Percentiles rank a stretch among this genome's conserved stretches.
These are phyloP conservation scores for Castor canadensis DNA, from an alignment of 2,113 vertebrate species.

Conservation along the genomic window DNA sequence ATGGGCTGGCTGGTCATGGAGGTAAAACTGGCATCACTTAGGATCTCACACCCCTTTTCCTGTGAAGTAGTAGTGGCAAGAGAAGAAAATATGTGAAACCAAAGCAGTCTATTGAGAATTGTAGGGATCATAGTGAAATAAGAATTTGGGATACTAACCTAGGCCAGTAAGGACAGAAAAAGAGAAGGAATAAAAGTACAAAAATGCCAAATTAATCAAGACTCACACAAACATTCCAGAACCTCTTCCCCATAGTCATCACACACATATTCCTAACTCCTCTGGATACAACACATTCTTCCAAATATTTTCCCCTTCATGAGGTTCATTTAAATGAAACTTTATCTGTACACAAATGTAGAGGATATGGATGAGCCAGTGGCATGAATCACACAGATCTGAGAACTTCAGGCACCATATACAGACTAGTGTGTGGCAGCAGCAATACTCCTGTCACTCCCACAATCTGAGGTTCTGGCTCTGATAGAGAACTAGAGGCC, in stretches of 20 bases:
- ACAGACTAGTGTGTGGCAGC: background rate
- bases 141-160: background rate
- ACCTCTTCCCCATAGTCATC: background rate
- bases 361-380: background rate
- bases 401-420: background rate
- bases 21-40: background rate
- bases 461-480: background rate
- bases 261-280: background rate
- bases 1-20: background rate
- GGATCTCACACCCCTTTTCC: background rate
- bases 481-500: background rate
- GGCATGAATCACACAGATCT: background rate
- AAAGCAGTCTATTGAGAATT: background rate
- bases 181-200: background rate
- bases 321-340: background rate
- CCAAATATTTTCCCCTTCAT: background rate
- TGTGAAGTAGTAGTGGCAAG: background rate
- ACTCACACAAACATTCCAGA: background rate
- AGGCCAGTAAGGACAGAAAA: background rate
- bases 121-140: background rate
- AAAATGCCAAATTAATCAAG: background rate
- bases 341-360: background rate
- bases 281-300: background rate
- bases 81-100: background rate
- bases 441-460: background rate